Evolutionary conservation across 2,888 invertebrate species (phyloP), one percentile per base, ranked within the genome.

Genomic region (Callimorpha dominula): DNA sequence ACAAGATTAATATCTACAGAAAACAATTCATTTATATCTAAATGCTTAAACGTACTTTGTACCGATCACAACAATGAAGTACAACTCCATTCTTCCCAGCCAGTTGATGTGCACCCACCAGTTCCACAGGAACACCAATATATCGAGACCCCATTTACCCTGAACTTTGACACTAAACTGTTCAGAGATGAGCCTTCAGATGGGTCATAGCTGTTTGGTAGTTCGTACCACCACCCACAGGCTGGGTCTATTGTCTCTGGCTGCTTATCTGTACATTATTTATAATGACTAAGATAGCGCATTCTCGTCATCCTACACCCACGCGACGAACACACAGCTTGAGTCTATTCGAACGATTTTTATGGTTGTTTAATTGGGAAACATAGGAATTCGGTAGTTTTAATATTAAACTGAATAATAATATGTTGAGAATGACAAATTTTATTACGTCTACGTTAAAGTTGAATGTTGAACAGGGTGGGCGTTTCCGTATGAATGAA

Each of bases 181-280:
- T 62, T 40, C 31, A 68, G 60, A 78, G 52, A 60, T 63, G 49
- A 66, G 60, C 68, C 72, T 68, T 69, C 63, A 42, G 15, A 70
- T 46, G 72, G 85, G 80, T 86, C 87, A 77, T 63, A 65, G 75
- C 75, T 66, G 40, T 78, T 57, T 89, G 90, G 90, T 81, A 71
- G 79, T 74, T 50, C 71, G 73, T 71, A 73, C 77, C 85, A 77
- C 87, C 89, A 85, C 92, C 93, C 91, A 92, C 92, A 78, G 77
- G 71, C 78, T 88, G 85, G 85, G 91, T 91, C 93, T 91, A 93
- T 94, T 94, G 94, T 94, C 91, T 93, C 86, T 85, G 81, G 81
- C 77, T 84, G 87, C 90, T 92, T 92, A 93, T 93, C 93, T 91
- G 85, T 83, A 90, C 91, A 93, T 94, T 93, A 94, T 91, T 94